These are phyloP conservation scores for Tubulanus polymorphus DNA, from an alignment of 2,888 invertebrate genomes.

Conservation along the genomic window DNA sequence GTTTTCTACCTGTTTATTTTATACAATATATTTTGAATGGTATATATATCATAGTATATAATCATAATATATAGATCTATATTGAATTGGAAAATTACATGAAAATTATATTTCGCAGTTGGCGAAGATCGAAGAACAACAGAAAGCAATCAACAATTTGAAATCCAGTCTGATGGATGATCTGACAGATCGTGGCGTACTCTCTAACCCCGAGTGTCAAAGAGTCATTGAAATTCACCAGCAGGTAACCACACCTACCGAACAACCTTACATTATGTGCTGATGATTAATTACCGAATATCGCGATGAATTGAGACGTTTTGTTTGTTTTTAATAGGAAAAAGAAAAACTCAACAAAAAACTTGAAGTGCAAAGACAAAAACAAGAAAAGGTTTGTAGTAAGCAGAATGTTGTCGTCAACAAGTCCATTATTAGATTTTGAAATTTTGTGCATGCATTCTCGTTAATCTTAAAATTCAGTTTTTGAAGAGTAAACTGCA, in stretches of 20 bases:
- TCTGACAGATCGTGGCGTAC: slow-evolving; percentile 40
- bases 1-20: no score
- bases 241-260: slow-evolving; percentile 25
- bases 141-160: slow-evolving; percentile 46
- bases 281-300: background rate
- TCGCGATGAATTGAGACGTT: background rate
- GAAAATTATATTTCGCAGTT: slow-evolving; percentile 31
- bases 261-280: background rate
- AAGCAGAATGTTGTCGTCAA: background rate
- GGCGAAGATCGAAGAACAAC: slow-evolving; percentile 48
- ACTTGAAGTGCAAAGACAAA: slow-evolving; percentile 34
- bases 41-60: no score
- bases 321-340: slow-evolving; percentile 27
- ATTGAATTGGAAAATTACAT: no score
- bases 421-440: no score
- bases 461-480: no score
- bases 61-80: no score
- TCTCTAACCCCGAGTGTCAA: slow-evolving; percentile 43
- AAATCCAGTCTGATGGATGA: slow-evolving; percentile 50
- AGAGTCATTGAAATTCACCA: slow-evolving; percentile 41
- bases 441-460: no score
- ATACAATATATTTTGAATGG: no score
- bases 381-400: slow-evolving; percentile 43
- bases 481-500: slow-evolving; percentile 31
- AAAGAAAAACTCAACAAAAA: slow-evolving; percentile 39